These are phyloP conservation scores for Serrognathus titanus DNA, from an alignment of 2,888 invertebrate genomes.

Conservation along the genomic window DNA sequence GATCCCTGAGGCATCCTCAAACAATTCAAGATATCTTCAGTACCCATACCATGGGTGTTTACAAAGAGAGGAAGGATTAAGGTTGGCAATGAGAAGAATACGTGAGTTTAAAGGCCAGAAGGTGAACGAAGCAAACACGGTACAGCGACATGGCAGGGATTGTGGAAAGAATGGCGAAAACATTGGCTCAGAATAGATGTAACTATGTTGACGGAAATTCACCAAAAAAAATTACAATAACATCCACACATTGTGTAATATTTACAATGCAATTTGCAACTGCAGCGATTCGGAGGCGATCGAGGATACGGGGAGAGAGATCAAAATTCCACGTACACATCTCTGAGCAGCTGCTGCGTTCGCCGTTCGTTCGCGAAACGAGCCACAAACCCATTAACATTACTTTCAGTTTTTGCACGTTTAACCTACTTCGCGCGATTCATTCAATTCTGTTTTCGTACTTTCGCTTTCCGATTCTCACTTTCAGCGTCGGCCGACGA, in stretches of 20 bases:
- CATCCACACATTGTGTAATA: not conserved
- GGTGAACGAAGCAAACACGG: no score
- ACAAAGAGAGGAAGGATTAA: no score
- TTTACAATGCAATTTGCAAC: not conserved
- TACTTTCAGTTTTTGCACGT: conserved; percentile 28
- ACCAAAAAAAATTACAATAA: no score
- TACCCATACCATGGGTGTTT: no score
- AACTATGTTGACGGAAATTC: no score
- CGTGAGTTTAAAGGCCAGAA: no score
- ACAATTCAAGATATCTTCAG: no score
- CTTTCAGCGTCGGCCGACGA: conserved; percentile 11
- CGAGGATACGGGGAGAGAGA: not conserved
- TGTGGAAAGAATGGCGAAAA: no score
- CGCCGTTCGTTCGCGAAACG: conserved; percentile 9
- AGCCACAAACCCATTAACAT: conserved; percentile 27
- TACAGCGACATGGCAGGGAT: no score
- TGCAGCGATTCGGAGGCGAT: not conserved
- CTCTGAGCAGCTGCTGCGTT: not conserved
- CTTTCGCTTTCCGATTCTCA: conserved; percentile 24
- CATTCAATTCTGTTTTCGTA: conserved; percentile 20
- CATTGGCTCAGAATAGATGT: no score
- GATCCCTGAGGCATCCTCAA: no score
- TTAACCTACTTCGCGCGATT: conserved; percentile 23
- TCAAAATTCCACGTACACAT: not conserved
- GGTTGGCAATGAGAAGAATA: no score